Evolutionary conservation across 2,888 invertebrate species (phyloP), one percentile per base, ranked within the genome.

Genomic region (Drosophila infuscata): DNA sequence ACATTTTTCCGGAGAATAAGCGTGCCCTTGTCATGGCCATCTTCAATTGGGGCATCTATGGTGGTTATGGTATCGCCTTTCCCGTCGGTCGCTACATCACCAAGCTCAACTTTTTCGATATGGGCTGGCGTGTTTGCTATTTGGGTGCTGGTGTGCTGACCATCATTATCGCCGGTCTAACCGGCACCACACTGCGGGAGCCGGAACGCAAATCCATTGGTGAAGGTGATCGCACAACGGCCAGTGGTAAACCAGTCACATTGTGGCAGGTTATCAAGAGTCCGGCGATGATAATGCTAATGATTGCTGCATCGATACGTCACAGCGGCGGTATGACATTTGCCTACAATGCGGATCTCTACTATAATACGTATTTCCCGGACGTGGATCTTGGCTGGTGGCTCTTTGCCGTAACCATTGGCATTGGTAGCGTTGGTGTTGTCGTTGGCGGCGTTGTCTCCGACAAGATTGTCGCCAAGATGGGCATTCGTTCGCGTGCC

Each of bases 41-140:
- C 74, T 98, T 98, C 94, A 98, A 98, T 93, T 98, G 98, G 98
- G 98, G 98, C 15, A 98, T 98, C 81, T 98, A 98, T 91, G 97
- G 98, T 38, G 98, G 98, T 3, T 98, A 98, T 86, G 98, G 98
- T 53, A 96, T 98, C 77, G 97, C 98, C 0, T 98, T 98, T 92
- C 98, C 98, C 0, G 96, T 98, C 7, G 98, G 98, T 0, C 95
- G 98, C 81, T 98, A 98, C 86, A 94, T 97, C 17, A 97, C 97
- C 1, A 94, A 94, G 35, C 79, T 96, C 49, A 96, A 97, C 87
- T 95, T 96, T 70, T 96, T 96, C 94, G 95, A 95, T 76, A 92
- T 97, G 94, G 96, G 97, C 52, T 98, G 98, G 98, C 94, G 97
- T 75, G 94, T 96, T 0, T 96, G 97, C 67, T 98, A 97, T 93